Evolutionary conservation across 1,140 invertebrate species (phyloP), one percentile per base, ranked within the genome.

Genomic region (Ganaspis sp.): DNA sequence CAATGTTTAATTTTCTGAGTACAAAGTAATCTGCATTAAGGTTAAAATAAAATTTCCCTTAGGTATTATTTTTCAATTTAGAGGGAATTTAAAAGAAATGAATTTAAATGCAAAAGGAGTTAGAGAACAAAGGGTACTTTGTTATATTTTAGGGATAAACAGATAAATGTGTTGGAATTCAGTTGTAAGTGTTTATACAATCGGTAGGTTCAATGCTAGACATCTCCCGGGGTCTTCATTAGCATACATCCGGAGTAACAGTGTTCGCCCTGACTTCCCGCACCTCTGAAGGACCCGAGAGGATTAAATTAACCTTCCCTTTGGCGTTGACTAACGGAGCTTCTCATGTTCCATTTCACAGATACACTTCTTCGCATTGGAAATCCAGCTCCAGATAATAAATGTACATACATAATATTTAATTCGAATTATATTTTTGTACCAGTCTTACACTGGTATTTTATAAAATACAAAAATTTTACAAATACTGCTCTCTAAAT

Each of bases 161-260:
- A 45, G 12, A 15, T 45, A 45, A n/a, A 45, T 45, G 12, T 15
- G 42, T 15, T 45, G 4, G 4, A n/a, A n/a, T 45, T 45, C 42
- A 45, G 38, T 45, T 3, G 40, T 12, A n/a, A 21, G 34, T 23
- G 37, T 70, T 9, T 73, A 69, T 64, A 74, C 64, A 69, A 78
- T 82, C 73, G 72, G 74, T 69, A 34, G 77, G 74, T 77, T 83
- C 72, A 80, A 87, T 87, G 85, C 86, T 84, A 87, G 85, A 87
- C 84, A 85, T 86, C 81, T 86, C 84, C 76, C 73, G 85, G 83
- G 85, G 82, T 86, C 85, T 87, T 83, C 83, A 88, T 87, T 88
- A 88, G 86, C 87, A 88, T 88, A 87, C 81, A 87, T 86, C 82
- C 81, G 82, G 81, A 85, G 83, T 81, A 75, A 75, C 74, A 53